phyloP scores from a whole-genome alignment of 2,888 invertebrate species.

The Morinoia aosen region DNA sequence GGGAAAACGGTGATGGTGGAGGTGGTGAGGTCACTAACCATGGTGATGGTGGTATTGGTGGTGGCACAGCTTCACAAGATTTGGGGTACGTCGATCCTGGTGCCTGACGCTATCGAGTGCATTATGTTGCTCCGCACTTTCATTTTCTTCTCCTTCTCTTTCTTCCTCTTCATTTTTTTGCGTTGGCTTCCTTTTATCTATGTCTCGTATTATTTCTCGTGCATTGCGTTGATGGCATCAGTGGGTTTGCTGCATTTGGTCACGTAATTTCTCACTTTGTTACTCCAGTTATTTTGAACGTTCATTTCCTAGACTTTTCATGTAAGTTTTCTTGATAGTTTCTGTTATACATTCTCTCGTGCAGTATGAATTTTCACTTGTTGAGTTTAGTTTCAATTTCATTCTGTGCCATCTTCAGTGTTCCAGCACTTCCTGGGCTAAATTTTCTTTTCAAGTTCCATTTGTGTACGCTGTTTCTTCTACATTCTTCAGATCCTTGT shows the following conservation, averaged over 20 bases:
- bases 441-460: too few relatives aligned
- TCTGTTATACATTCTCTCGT: too few relatives aligned
- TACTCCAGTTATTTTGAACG: background rate
- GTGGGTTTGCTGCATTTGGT: background rate
- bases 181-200: background rate
- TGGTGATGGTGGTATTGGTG: background rate
- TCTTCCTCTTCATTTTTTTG: background rate
- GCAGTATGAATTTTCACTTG: too few relatives aligned
- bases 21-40: background rate
- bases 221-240: background rate
- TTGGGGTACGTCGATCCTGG: slow-evolving; percentile 18
- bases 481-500: too few relatives aligned
- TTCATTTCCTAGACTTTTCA: background rate
- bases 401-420: too few relatives aligned
- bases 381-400: too few relatives aligned
- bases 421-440: too few relatives aligned
- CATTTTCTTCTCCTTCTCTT: background rate
- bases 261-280: background rate
- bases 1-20: slow-evolving; percentile 42
- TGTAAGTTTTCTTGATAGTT: too few relatives aligned
- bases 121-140: background rate
- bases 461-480: too few relatives aligned
- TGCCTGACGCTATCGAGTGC: background rate
- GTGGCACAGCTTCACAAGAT: background rate
- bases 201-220: background rate